These are phyloP conservation scores for Gymnothorax reevesii DNA, from an alignment of 2,797 vertebrate genomes.

Conservation along the genomic window DNA sequence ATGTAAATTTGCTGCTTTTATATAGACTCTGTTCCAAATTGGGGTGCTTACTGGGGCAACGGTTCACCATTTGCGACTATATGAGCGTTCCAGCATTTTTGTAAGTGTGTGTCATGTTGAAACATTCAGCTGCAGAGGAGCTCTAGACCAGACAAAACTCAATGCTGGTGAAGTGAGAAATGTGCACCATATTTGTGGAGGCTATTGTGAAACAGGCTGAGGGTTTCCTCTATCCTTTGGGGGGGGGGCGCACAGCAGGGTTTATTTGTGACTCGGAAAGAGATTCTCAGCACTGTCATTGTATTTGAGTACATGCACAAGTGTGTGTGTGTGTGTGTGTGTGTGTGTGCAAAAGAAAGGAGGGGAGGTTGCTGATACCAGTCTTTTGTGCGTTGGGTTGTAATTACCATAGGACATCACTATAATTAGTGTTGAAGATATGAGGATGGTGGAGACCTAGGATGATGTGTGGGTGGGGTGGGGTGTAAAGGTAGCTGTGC, in stretches of 20 bases:
- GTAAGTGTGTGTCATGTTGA: conserved; percentile 4
- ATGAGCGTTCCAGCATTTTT: background rate
- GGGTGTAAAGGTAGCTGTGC: background rate
- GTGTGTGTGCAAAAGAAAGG: conserved; percentile 16
- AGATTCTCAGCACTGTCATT: background rate
- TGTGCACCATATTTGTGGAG: background rate
- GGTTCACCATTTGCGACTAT: conserved; percentile 8
- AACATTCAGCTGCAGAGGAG: background rate
- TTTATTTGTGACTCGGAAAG: background rate
- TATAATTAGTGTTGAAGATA: background rate
- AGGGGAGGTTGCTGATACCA: background rate
- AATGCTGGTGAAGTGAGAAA: background rate
- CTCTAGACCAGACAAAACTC: background rate
- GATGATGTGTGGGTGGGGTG: background rate
- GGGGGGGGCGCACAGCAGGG: background rate
- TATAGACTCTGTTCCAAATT: background rate
- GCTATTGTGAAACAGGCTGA: background rate
- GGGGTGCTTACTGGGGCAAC: background rate
- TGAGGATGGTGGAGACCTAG: background rate
- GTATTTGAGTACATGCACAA: background rate
- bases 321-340: conserved; percentile 12
- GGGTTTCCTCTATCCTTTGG: background rate
- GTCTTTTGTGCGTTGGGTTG: background rate
- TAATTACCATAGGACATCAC: conserved; percentile 1
- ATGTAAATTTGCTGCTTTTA: background rate